These are phyloP conservation scores for Globicephala melas DNA, from an alignment of 2,113 vertebrate species.

Conservation along the genomic window DNA sequence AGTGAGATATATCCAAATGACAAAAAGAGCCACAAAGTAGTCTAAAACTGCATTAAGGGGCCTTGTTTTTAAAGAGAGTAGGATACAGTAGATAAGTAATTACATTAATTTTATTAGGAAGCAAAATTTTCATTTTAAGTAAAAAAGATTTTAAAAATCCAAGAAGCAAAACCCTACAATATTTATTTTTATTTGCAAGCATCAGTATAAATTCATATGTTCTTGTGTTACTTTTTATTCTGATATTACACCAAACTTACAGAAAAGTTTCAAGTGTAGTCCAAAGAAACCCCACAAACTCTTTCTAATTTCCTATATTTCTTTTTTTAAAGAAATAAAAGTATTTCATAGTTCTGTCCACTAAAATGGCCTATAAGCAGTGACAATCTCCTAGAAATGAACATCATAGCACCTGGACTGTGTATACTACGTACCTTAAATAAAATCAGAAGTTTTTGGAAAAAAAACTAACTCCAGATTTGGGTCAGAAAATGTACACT, in stretches of 20 bases:
- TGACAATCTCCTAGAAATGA: background rate
- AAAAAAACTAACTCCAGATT: background rate
- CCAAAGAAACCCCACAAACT: background rate
- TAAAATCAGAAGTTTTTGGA: background rate
- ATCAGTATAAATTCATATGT: background rate
- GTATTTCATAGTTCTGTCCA: background rate
- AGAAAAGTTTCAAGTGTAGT: background rate
- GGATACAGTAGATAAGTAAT: background rate
- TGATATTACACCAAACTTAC: background rate
- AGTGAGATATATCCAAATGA: background rate
- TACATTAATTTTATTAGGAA: background rate
- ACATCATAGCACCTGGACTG: background rate
- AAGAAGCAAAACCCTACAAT: background rate
- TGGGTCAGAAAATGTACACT: background rate
- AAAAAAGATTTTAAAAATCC: background rate
- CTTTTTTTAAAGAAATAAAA: background rate
- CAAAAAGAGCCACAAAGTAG: background rate
- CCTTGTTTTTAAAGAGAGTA: background rate
- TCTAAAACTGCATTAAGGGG: background rate
- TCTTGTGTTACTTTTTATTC: background rate
- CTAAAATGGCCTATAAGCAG: background rate
- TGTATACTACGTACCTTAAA: background rate
- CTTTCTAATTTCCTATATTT: background rate
- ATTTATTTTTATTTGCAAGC: background rate
- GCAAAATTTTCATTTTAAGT: background rate